phyloP scores from a whole-genome alignment of 2,888 invertebrate genomes.

The Cantharis rufa region DNA sequence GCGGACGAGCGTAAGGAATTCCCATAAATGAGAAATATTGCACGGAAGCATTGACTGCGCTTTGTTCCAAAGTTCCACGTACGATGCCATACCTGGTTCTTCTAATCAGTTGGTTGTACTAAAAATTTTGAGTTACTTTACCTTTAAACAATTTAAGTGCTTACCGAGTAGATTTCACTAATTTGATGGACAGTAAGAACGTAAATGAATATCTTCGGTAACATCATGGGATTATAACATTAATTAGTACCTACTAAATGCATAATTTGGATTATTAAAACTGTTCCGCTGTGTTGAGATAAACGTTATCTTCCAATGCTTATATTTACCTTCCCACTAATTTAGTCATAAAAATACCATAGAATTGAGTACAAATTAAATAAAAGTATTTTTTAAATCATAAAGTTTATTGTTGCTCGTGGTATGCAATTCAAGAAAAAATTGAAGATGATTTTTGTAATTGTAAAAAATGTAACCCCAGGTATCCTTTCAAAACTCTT shows the following conservation, averaged over 20 bases:
- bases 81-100: slow-evolving; percentile 10
- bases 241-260: neutral
- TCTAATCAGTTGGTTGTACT: neutral
- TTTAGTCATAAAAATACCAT: neutral
- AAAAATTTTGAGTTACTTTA: neutral
- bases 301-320: neutral
- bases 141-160: no score
- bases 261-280: neutral
- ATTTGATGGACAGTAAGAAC: neutral
- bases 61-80: slow-evolving; percentile 3
- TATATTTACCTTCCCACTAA: neutral
- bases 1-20: slow-evolving; percentile 14
- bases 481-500: no score
- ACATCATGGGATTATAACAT: neutral
- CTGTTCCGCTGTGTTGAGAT: neutral
- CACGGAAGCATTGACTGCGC: neutral
- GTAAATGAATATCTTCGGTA: neutral
- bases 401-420: neutral
- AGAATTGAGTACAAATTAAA: neutral
- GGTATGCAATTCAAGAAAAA: no score
- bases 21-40: slow-evolving; percentile 15
- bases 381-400: neutral
- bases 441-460: no score
- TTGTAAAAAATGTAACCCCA: no score
- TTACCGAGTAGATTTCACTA: neutral